Conservation (phyloP, 2,888 invertebrate species). For the Lochmaea crataegi region DNA sequence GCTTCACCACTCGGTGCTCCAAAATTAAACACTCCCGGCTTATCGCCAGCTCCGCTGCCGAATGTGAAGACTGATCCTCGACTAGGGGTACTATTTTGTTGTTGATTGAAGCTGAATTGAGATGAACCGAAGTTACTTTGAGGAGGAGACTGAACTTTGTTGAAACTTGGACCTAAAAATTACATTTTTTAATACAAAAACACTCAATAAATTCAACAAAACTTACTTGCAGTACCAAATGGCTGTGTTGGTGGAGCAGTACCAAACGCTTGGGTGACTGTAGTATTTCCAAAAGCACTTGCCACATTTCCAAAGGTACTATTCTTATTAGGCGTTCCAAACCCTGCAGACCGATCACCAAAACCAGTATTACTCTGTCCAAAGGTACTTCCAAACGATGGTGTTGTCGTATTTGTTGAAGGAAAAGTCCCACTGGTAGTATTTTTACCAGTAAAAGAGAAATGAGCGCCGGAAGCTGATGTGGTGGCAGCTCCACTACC, state of each 20-base stretch:
- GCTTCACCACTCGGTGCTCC: constrained; percentile 34
- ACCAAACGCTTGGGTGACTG: not conserved
- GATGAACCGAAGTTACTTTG: constrained; percentile 32
- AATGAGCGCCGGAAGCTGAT: constrained; percentile 34
- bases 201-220: not conserved
- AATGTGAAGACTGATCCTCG: constrained; percentile 18
- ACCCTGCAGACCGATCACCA: constrained; percentile 29
- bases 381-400: constrained; percentile 41
- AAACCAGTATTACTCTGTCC: constrained; percentile 39
- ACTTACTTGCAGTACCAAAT: constrained; percentile 31
- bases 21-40: constrained; percentile 43
- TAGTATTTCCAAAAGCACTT: constrained; percentile 26
- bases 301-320: constrained; percentile 28
- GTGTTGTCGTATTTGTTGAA: constrained; percentile 33
- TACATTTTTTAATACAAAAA: not conserved
- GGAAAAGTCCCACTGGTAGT: constrained; percentile 44
- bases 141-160: constrained; percentile 35
- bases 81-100: constrained; percentile 3
- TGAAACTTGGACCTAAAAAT: constrained; percentile 36
- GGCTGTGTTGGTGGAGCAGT: constrained; percentile 7
- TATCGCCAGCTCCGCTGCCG: constrained; percentile 23
- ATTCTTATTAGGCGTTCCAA: constrained; percentile 52
- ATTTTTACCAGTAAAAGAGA: constrained; percentile 17
- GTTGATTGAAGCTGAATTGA: constrained; percentile 24
- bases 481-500: constrained; percentile 45